phyloP scores from a whole-genome alignment of 2,888 invertebrate genomes.

The Cylindroiulus punctatus region DNA sequence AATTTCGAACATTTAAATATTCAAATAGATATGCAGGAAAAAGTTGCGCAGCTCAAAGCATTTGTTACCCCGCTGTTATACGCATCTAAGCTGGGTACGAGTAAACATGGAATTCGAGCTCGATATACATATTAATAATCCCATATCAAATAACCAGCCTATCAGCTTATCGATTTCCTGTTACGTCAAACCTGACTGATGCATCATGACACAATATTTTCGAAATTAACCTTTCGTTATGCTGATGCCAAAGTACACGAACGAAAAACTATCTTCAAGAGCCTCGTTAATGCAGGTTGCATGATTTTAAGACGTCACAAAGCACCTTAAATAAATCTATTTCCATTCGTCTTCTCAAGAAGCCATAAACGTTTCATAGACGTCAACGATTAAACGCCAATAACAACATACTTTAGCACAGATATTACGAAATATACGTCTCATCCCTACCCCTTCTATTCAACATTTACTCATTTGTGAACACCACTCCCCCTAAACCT shows the following conservation, averaged over 20 bases:
- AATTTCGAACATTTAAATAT: background rate
- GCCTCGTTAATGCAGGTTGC: background rate
- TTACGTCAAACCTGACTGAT: background rate
- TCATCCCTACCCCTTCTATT: no score
- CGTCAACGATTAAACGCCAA: no score
- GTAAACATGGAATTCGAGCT: no score
- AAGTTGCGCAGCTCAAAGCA: background rate
- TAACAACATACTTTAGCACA: no score
- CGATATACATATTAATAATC: conserved; percentile 11
- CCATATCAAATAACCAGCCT: background rate
- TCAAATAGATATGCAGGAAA: background rate
- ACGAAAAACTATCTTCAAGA: no score
- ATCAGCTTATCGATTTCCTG: conserved; percentile 27
- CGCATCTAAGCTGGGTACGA: no score
- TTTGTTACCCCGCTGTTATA: background rate
- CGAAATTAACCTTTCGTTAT: background rate
- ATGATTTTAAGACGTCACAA: background rate
- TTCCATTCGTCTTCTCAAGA: background rate
- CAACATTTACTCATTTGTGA: no score
- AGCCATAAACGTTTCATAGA: no score
- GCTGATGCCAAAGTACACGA: background rate
- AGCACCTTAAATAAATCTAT: background rate
- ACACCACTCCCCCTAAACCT: no score
- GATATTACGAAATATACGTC: background rate
- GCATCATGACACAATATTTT: background rate